Conservation (phyloP, 2,888 invertebrate species). For the Selenia dentaria region DNA sequence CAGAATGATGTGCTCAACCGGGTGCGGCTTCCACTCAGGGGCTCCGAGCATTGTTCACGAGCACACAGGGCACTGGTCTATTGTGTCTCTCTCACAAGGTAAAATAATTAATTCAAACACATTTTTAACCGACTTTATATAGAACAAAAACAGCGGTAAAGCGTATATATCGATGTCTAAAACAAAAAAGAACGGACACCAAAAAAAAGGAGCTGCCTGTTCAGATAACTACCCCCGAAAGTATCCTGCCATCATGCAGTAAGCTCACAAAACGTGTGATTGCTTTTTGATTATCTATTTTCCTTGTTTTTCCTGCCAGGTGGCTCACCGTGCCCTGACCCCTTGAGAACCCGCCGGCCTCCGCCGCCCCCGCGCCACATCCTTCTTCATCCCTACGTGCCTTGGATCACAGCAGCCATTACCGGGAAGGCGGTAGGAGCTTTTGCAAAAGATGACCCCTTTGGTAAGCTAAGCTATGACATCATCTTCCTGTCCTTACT, state of each 20-base stretch:
- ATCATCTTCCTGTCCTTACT: no score
- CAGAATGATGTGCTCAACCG: slow-evolving; percentile 59
- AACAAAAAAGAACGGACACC: no score
- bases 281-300: no score
- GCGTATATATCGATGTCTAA: no score
- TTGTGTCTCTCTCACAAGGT: slow-evolving; percentile 62
- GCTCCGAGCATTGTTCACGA: slow-evolving; percentile 69
- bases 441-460: slow-evolving; percentile 68
- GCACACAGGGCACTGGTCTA: slow-evolving; percentile 64
- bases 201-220: no score
- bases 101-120: no score
- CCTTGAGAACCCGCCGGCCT: slow-evolving; percentile 51
- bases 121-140: no score
- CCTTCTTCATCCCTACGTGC: slow-evolving; percentile 63
- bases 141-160: no score
- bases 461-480: slow-evolving; percentile 61
- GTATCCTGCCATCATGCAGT: no score
- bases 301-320: slow-evolving; percentile 41
- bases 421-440: slow-evolving; percentile 60
- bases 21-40: slow-evolving; percentile 69
- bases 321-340: slow-evolving; percentile 64
- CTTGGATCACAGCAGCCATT: slow-evolving; percentile 72
- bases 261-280: no score
- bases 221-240: no score
- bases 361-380: slow-evolving; percentile 59